Evolutionary conservation across 2,888 invertebrate species (phyloP).

Genomic region (Rotaria socialis): DNA sequence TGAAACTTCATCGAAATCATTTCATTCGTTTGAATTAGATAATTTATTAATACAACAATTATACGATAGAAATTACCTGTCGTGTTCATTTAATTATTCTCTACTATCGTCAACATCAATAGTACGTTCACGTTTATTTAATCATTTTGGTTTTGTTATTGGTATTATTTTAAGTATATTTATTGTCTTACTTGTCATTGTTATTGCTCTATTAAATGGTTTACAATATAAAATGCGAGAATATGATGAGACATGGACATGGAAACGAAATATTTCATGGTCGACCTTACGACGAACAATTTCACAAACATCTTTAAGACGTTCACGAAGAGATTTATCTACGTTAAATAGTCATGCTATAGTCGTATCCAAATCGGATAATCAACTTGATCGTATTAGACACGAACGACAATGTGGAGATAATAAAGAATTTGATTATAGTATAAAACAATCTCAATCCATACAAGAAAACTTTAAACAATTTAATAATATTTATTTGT

Average conservation of each 20-base stretch:
- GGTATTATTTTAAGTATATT: constrained; percentile 9
- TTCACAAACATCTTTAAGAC: constrained; percentile 33
- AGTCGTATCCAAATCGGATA: neutral
- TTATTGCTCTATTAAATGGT: constrained; percentile 30
- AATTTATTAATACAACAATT: constrained; percentile 33
- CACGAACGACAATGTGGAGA: neutral
- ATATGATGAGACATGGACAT: constrained; percentile 30
- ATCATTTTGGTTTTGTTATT: constrained; percentile 1
- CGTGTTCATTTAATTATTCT: constrained; percentile 6
- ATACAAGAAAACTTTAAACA: neutral
- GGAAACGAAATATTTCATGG: constrained; percentile 31
- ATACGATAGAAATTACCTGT: constrained; percentile 5
- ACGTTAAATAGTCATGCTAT: neutral
- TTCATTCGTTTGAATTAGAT: neutral
- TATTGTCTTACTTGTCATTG: neutral
- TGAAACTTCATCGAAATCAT: neutral
- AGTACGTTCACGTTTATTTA: neutral
- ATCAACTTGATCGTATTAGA: constrained; percentile 30
- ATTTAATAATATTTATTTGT: neutral
- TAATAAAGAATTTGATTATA: neutral
- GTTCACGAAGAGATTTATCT: constrained; percentile 9
- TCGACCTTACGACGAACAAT: constrained; percentile 14
- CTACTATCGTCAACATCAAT: neutral
- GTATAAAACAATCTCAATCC: neutral
- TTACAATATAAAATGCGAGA: constrained; percentile 32